Conservation (phyloP, 92 coral and sea anemone genomes). For the Epizoanthus scotinus region DNA sequence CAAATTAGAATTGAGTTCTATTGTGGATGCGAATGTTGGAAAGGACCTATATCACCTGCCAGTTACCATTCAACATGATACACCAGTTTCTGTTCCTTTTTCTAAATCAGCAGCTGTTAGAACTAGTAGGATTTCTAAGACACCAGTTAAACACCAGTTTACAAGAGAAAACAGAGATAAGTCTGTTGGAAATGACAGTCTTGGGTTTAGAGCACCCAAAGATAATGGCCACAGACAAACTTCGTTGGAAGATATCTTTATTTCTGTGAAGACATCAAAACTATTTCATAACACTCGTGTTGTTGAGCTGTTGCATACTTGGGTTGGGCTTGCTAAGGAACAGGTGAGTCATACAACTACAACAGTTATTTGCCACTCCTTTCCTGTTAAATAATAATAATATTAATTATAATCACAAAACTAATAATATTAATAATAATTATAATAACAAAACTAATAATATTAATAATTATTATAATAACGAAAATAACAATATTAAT, state of each 20-base stretch:
- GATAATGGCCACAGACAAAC: slow-evolving; percentile 37
- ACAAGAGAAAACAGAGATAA: background rate
- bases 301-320: slow-evolving; percentile 55
- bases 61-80: no score
- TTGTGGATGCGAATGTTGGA: no score
- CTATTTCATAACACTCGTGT: slow-evolving; percentile 65
- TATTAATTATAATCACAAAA: no score
- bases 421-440: no score
- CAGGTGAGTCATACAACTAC: slow-evolving; percentile 51
- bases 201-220: background rate
- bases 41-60: background rate
- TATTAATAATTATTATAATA: no score
- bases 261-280: slow-evolving; percentile 78
- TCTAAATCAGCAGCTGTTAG: background rate
- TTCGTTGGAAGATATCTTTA: slow-evolving; percentile 66
- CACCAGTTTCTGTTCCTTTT: background rate
- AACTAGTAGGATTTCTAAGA: background rate
- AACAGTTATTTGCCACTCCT: no score
- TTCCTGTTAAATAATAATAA: no score
- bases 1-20: background rate
- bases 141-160: background rate
- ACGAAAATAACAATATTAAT: no score
- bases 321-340: slow-evolving; percentile 56
- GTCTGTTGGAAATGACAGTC: background rate
- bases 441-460: no score